Evolutionary conservation across 2,797 vertebrate species (phyloP), one percentile per base, ranked within the genome.

Genomic region (Lacerta viridis): DNA sequence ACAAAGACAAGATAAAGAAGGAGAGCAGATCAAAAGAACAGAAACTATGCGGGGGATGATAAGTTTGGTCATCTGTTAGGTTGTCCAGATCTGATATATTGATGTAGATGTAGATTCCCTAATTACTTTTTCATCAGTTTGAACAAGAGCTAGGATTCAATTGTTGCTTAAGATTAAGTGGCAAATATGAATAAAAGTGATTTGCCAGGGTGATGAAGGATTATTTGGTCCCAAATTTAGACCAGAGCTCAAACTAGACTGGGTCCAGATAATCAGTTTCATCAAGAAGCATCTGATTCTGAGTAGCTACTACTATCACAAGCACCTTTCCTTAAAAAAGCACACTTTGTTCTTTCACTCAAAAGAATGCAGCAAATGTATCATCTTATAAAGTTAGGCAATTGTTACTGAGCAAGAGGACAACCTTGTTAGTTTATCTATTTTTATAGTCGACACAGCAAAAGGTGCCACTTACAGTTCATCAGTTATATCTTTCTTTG

Each of bases 401-500:
- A 41, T 36, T 76, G 39, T 25, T 76, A 87, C 75, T 39, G 41
- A 82, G 80, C 13, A 81, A 87, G 55, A 39, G 55, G 39, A 64
- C 29, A 43, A 41, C 27, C 33, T 36, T 10, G 27, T 82, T 61
- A 83, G 46, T 59, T 79, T 59, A 71, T 80, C 36, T 36, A 15
- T 18, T 33, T 27, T 76, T 89, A 59, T 68, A 11, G n/a, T 29
- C 50, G 25, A 46, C 23, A 39, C 43, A 83, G 72, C 76, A 77
- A 88, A 87, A 77, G n/a, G 59, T 5, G 36, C 15, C 43, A 78
- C 41, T 83, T 83, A 83, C 59, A 77, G 46, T 76, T 88, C 41
- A 68, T 69, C 50, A 83, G 59, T 88, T 83, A 68, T 83, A 69
- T 69, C 64, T 88, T 55, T 78, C 72, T 39, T 69, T 59, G n/a